Percentiles rank a stretch among this genome's conserved stretches.
These are phyloP conservation scores for Tipula confusa DNA, from an alignment of 2,888 invertebrate genomes.

Conservation along the genomic window DNA sequence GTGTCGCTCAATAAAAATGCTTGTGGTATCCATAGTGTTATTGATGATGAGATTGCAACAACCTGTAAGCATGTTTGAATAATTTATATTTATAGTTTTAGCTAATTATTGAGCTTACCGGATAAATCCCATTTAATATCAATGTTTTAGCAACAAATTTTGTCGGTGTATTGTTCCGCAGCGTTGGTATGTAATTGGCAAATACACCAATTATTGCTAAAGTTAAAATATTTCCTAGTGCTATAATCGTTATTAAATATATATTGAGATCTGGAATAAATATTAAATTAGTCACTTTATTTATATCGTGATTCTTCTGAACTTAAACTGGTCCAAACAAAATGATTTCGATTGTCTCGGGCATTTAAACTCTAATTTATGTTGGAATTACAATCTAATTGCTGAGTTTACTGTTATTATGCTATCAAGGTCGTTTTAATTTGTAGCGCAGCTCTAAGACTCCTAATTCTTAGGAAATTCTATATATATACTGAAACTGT, in stretches of 20 bases:
- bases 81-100: background rate
- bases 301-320: too few species aligned
- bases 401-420: too few species aligned
- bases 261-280: background rate
- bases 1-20: conserved; percentile 46
- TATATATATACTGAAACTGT: too few species aligned
- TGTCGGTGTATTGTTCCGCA: conserved; percentile 14
- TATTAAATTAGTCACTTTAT: too few species aligned
- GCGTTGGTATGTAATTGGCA: background rate
- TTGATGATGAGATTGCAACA: conserved; percentile 43
- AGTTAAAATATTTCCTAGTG: background rate
- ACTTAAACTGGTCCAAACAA: too few species aligned
- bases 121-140: conserved; percentile 43
- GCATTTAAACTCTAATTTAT: too few species aligned
- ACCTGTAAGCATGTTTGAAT: conserved; percentile 34
- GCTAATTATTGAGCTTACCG: conserved; percentile 34
- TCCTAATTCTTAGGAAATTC: too few species aligned
- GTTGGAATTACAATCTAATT: too few species aligned
- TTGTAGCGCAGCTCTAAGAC: too few species aligned
- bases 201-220: background rate
- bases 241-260: background rate
- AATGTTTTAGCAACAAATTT: conserved; percentile 3
- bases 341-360: too few species aligned
- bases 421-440: too few species aligned
- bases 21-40: conserved; percentile 45